Evolutionary conservation across 2,888 invertebrate genomes (phyloP), one percentile per base, ranked within the genome.

Genomic region (Trichogramma evanescens): DNA sequence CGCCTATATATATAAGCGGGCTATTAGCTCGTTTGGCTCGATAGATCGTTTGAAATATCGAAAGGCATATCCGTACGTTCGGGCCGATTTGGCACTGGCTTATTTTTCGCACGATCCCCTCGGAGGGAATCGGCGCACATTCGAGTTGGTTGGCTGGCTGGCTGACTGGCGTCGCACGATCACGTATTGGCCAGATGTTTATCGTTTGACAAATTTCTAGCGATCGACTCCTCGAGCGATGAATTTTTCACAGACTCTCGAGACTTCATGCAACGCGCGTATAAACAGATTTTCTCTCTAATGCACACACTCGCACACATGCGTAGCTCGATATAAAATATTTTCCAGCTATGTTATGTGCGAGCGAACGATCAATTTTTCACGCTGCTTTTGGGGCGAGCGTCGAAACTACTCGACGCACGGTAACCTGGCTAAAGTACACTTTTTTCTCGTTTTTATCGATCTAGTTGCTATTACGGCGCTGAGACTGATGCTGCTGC

Each of bases 281-380:
- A 50, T 50, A 61, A 59, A 62, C 58, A 62, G 54, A 60, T 57
- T 63, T 63, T 65, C 61, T 60, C 26, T 26, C 26, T 26, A 26
- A 26, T 26, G 26, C 26, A 26, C 26, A 3, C 26, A 26, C 26
- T 26, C 26, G 26, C 26, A 26, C 26, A 26, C 26, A 26, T 26
- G 26, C 26, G 26, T 26, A 26, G 26, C 26, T 26, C 26, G 26
- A 26, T 26, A 26, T 26, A 26, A 26, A 26, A 26, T 26, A 26
- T 26, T 26, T 26, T 26, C 26, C 26, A 26, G 26, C 26, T 26
- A 26, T 26, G 26, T 26, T 26, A 26, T 26, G 26, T 26, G 26
- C 26, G 26, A 26, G 26, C 26, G 26, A 26, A 26, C 26, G 26
- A 26, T 26, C 26, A 26, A 26, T 26, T 26, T 26, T 26, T 26